Base-by-base conservation (phyloP, 1,140 invertebrate species). In the Steinernema feltiae region DNA sequence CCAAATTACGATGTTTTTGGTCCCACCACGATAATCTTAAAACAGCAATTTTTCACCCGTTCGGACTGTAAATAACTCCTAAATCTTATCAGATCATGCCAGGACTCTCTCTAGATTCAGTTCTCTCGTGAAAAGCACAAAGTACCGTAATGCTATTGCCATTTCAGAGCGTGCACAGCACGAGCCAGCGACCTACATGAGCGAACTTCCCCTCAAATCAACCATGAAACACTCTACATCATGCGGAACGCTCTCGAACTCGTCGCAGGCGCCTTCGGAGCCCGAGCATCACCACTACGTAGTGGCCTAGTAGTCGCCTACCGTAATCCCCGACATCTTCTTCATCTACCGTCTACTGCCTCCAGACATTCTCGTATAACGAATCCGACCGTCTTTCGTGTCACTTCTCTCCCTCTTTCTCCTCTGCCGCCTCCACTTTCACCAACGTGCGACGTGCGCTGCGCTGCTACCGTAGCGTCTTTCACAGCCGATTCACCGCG, bases 161-260 rank as follows among this genome's bases (percentile, higher is more conserved):
- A 30, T 72, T 81, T 80, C 32, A 81, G 80, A 84, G 21, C 81
- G 81, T 30, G 82, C 81, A 17, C 82, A 75, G 35, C 79, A 83
- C 17, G 29, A 35, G 1, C 82, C 80, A 7, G 74, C 82, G 24
- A 21, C 83, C n/a, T 83, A 84, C 53, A 72, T 81, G 15, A 30
- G 48, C 2, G 80, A 81, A 31, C 79, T 81, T 2, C 76, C 82
- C 24, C 76, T 83, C 70, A 79, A 81, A 29, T 21, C 83, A 29
- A 70, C 82, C 32, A 71, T 69, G 32, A 76, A 63, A 24, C 48
- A 69, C 29, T 71, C 82, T 12, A 76, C 82, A 17, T 83, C 73
- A 17, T 83, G 80, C 41, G 70, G 77, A 30, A 81, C 83, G 30
- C 48, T 81, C 31, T 82, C 80, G 18, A 77, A 70, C 53, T 31